These are phyloP conservation scores for Drosophila nigrodunni DNA, from an alignment of 1,140 invertebrate genomes.

Conservation along the genomic window DNA sequence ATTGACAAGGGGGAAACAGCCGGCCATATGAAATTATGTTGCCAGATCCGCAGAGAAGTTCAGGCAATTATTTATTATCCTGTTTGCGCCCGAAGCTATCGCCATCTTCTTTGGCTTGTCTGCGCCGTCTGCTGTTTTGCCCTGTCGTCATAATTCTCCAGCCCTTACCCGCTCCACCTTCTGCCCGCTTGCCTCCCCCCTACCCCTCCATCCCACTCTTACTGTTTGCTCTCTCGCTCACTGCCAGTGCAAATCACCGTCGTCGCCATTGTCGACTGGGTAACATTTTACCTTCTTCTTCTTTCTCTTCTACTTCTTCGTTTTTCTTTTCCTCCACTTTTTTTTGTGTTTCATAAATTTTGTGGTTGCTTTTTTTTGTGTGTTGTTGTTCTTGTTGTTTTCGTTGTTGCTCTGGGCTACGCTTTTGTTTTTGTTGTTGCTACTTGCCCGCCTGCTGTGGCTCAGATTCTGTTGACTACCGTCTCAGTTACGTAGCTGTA, in stretches of 20 bases:
- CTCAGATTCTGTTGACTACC: conserved; percentile 60
- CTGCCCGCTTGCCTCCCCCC: neutral
- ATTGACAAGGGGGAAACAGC: conserved; percentile 46
- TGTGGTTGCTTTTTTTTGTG: conserved; percentile 67
- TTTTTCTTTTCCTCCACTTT: conserved; percentile 60
- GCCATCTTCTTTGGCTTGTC: conserved; percentile 56
- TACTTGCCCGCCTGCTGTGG: conserved; percentile 39
- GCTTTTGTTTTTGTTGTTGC: conserved; percentile 47
- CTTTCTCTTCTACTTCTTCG: conserved; percentile 31
- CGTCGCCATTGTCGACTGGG: conserved; percentile 69
- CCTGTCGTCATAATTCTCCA: conserved; percentile 39
- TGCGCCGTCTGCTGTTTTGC: conserved; percentile 57
- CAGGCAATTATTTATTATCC: conserved; percentile 79
- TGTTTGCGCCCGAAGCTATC: conserved; percentile 68
- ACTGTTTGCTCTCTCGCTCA: conserved; percentile 6
- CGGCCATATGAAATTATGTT: conserved; percentile 70
- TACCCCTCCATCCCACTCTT: too few relatives aligned
- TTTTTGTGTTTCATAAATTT: conserved; percentile 76
- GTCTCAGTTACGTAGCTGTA: conserved; percentile 14
- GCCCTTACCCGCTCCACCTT: conserved; percentile 8
- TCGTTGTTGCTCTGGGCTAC: conserved; percentile 65
- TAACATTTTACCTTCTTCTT: conserved; percentile 41
- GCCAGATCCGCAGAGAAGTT: conserved; percentile 49
- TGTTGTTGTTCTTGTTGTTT: conserved; percentile 34
- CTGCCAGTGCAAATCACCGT: conserved; percentile 58